Evolutionary conservation across 2,797 vertebrate species (phyloP).

Genomic region (Siniperca obscura): DNA sequence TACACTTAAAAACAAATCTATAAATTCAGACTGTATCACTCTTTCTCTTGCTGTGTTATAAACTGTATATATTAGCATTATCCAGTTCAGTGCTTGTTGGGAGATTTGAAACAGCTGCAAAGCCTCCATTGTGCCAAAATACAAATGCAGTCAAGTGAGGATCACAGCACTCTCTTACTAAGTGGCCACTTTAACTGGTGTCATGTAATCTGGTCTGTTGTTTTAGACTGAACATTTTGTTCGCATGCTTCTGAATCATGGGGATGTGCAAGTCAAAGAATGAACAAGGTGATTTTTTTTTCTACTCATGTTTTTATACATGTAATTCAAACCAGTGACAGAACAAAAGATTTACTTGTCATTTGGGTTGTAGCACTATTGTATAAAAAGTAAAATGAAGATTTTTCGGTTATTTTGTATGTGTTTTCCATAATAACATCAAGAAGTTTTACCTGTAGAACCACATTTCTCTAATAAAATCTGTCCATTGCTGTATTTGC

Average conservation of each 20-base stretch:
- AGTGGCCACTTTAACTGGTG: conserved; percentile 13
- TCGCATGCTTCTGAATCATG: conserved; percentile 5
- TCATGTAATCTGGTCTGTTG: conserved; percentile 18
- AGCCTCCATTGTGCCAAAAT: conserved; percentile 25
- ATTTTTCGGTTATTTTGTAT: conserved; percentile 1
- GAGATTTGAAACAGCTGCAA: neutral
- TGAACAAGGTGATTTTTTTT: neutral
- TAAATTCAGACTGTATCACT: neutral
- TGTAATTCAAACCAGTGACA: neutral
- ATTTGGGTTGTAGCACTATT: neutral
- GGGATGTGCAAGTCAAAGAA: neutral
- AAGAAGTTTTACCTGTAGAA: neutral
- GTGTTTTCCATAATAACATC: neutral
- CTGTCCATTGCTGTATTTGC: neutral
- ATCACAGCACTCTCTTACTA: neutral
- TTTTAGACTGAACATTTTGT: conserved; percentile 5
- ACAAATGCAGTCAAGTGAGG: conserved; percentile 15
- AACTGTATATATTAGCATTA: neutral
- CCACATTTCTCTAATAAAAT: conserved; percentile 34
- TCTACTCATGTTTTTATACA: conserved; percentile 13
- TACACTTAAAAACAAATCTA: neutral
- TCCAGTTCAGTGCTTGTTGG: neutral
- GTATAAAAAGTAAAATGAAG: neutral
- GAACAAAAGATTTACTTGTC: neutral
- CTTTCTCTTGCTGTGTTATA: neutral